These are phyloP conservation scores for Diglossa brunneiventris DNA, from an alignment of 2,113 vertebrate species.

Conservation along the genomic window DNA sequence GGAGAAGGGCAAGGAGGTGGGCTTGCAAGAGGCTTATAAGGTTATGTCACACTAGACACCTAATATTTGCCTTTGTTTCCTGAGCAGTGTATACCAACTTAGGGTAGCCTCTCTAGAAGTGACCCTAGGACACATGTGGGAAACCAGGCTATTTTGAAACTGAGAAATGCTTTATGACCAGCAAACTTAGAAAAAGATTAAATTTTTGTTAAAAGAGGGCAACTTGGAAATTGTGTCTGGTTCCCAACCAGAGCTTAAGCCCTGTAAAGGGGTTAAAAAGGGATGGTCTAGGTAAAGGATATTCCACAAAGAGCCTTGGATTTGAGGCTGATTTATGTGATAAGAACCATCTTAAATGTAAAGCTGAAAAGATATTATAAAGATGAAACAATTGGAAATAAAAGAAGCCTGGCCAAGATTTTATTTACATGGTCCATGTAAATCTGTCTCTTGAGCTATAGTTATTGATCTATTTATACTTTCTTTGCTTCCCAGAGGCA, in stretches of 20 bases:
- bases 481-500: conserved; percentile 18
- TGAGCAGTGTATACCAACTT: background rate
- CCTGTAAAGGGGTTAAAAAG: background rate
- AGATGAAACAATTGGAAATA: conserved; percentile 22
- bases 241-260: background rate
- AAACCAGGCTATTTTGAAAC: background rate
- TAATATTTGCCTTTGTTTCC: background rate
- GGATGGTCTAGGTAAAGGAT: background rate
- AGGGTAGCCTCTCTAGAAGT: background rate
- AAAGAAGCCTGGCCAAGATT: conserved; percentile 12
- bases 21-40: background rate
- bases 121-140: background rate
- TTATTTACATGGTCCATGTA: background rate
- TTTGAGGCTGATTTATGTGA: background rate
- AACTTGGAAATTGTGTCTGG: background rate
- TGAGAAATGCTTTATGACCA: background rate
- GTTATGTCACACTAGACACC: background rate
- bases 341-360: background rate
- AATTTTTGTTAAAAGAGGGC: background rate
- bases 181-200: background rate
- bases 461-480: conserved; percentile 16
- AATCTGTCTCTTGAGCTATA: background rate
- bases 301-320: background rate
- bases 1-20: background rate
- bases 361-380: background rate